A percentile compares a stretch with the other conserved stretches of the same genome.
Evolutionary conservation across 2,888 invertebrate genomes (phyloP).

Genomic region (Xestia c-nigrum): DNA sequence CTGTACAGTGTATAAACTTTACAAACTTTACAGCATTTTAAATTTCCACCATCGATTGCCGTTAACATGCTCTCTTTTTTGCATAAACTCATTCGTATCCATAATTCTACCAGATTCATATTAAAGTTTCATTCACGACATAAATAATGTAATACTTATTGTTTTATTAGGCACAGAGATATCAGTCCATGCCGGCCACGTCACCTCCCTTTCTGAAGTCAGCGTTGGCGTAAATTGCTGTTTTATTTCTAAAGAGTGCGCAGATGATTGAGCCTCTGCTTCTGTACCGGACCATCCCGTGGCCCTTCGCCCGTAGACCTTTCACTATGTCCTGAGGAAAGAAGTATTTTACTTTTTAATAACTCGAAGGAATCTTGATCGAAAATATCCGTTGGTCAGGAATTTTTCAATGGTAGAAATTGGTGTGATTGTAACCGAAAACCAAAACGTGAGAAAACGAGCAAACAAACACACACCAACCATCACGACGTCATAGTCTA

Average conservation of each 20-base stretch:
- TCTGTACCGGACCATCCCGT: conserved; percentile 91
- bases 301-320: conserved; percentile 92
- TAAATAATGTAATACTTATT: conserved; percentile 46
- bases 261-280: conserved; percentile 93
- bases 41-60: neutral
- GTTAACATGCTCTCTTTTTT: conserved; percentile 24
- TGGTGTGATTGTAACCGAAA: neutral
- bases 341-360: neutral
- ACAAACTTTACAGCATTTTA: neutral
- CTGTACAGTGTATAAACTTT: neutral
- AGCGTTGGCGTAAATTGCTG: conserved; percentile 93
- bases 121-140: conserved; percentile 46
- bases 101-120: conserved; percentile 48
- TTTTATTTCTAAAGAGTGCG: conserved; percentile 91
- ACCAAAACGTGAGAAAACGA: neutral
- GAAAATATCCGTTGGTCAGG: neutral
- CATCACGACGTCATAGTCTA: neutral
- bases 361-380: neutral
- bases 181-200: conserved; percentile 92
- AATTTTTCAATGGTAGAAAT: neutral
- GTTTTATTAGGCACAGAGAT: conserved; percentile 52
- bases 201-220: conserved; percentile 96
- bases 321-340: conserved; percentile 90
- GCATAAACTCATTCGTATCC: conserved; percentile 13
- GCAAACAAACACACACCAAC: neutral